Conservation (phyloP, 37 sponge, comb jelly and placozoan genomes). For the Crambe crambe region DNA sequence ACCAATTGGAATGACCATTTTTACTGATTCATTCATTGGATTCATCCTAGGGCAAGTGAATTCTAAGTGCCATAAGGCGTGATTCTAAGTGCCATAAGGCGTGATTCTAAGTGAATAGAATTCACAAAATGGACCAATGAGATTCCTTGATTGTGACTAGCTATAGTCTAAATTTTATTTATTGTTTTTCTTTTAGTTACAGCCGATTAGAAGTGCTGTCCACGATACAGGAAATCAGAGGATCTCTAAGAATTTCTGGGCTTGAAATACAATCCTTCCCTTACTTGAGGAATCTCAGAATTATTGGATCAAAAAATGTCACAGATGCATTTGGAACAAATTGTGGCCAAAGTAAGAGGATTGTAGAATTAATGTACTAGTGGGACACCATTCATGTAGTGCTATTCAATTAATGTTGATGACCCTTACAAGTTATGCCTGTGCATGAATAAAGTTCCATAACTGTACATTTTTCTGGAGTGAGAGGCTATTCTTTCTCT, state of each 20-base stretch:
- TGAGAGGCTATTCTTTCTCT: too few species aligned
- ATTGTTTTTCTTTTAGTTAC: not conserved
- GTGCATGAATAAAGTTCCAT: not conserved
- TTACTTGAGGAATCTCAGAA: slow-evolving; percentile 49
- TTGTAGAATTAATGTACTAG: not conserved
- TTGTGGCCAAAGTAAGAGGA: not conserved
- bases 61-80: too few species aligned
- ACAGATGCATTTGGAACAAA: not conserved
- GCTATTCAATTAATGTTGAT: not conserved
- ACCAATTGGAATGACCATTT: too few species aligned
- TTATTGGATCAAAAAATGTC: slow-evolving; percentile 22
- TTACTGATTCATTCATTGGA: too few species aligned
- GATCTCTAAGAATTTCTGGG: slow-evolving; percentile 22
- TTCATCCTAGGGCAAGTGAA: slow-evolving; percentile 13
- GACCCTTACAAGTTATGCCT: not conserved
- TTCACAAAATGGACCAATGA: too few species aligned
- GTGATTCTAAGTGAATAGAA: not conserved
- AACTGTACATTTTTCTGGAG: too few species aligned
- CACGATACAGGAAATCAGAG: slow-evolving; percentile 56
- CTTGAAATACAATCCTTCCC: slow-evolving; percentile 10
- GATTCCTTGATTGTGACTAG: too few species aligned
- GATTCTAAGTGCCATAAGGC: too few species aligned
- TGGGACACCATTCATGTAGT: not conserved
- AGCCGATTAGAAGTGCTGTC: slow-evolving; percentile 13
- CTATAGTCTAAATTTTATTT: not conserved